phyloP scores from a whole-genome alignment of 2,113 vertebrate genomes.

The Poicephalus meyeri region DNA sequence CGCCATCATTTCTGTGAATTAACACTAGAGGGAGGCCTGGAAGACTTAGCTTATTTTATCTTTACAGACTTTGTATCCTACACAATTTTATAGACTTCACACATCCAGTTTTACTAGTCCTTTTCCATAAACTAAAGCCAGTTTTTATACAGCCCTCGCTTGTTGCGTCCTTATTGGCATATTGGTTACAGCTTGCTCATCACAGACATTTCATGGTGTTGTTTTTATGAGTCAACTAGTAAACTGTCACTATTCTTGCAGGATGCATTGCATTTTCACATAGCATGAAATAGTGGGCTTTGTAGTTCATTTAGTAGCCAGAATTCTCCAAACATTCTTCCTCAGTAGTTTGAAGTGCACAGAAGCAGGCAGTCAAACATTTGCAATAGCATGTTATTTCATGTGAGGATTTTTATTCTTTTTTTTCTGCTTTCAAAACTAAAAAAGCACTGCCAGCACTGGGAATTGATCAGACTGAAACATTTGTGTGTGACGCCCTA shows the following conservation, averaged over 20 bases:
- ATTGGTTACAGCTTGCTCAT: background rate
- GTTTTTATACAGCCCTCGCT: background rate
- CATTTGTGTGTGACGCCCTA: conserved; percentile 36
- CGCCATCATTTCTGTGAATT: background rate
- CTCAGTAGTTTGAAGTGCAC: background rate
- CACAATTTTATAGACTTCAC: background rate
- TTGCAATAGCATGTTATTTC: conserved; percentile 40
- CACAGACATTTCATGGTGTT: background rate
- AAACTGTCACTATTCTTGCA: background rate
- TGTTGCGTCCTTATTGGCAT: background rate
- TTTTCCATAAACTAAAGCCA: background rate
- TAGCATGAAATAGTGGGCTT: background rate
- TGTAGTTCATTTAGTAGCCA: background rate
- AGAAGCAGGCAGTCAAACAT: conserved; percentile 25
- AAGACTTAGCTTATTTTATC: background rate
- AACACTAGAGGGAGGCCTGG: background rate
- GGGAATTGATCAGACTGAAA: conserved; percentile 52
- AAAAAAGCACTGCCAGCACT: conserved; percentile 14
- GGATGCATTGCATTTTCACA: background rate
- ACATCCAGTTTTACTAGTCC: background rate
- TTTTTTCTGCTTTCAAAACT: background rate
- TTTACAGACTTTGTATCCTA: background rate
- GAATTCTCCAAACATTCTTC: background rate
- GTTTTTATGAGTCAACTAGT: background rate
- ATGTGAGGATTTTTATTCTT: background rate